Evolutionary conservation across 2,888 invertebrate genomes (phyloP), one percentile per base, ranked within the genome.

Genomic region (Heliconius ethilla): DNA sequence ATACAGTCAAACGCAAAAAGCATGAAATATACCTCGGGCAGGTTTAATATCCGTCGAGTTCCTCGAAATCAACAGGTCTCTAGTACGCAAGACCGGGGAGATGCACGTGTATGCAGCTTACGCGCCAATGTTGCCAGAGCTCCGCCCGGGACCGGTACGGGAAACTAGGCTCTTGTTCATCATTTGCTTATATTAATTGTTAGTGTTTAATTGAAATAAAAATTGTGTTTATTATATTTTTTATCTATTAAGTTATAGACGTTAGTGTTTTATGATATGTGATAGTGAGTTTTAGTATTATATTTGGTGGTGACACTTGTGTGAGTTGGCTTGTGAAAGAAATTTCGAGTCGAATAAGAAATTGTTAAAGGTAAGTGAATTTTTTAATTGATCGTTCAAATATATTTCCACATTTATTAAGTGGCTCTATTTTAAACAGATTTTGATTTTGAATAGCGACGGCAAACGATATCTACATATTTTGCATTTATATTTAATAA

Each of bases 41-140:
- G 6, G 18, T 45, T 45, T 45, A 45, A 18, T 45, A 2, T 18
- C 45, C 15, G 45, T 45, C 45, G 2, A 3, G 18, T 27, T 45
- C 29, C 3, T 10, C 10, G 22, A 70, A 51, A 29, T 10, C 55
- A 33, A 59, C 72, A 72, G 33, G 72, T 59, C 55, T 13, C 55
- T 59, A 72, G 72, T 72, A 72, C 72, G 72, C 72, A 72, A 29
- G 72, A 55, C 72, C 7, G 55, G 51, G 18, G 13, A 13, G 13
- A 55, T 59, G 55, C 55, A 55, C 55, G 55, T 72, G 72, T 5
- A 72, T 55, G 29, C 55, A 59, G 55, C 59, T n/a, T 59, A 33
- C n/a, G 33, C 72, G n/a, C 55, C 72, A 72, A 55, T 55, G 55
- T 72, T 22, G 72, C 13, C 11, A 33, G 29, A 29, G 13, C 55